Evolutionary conservation across 2,888 invertebrate species (phyloP).

Genomic region (Sphecodes monilicornis): DNA sequence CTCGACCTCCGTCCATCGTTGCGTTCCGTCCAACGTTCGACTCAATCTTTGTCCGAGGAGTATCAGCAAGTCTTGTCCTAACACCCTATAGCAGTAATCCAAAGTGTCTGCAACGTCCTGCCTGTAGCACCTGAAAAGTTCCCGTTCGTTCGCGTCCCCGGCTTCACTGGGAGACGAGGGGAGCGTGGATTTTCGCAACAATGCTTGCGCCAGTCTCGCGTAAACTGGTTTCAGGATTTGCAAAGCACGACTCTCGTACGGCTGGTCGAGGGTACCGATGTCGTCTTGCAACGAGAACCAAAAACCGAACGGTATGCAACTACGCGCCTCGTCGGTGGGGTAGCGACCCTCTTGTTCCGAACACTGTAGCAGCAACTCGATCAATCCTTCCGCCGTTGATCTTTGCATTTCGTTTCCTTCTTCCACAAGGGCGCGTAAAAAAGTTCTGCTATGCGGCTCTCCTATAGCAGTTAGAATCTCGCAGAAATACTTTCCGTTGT

Average conservation of each 20-base stretch:
- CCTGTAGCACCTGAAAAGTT: conserved; percentile 92
- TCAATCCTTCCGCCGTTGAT: conserved; percentile 87
- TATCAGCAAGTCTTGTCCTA: conserved; percentile 90
- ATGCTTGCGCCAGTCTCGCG: conserved; percentile 90
- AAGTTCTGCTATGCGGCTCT: conserved; percentile 85
- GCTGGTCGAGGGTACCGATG: conserved; percentile 75
- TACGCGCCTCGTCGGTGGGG: conserved; percentile 94
- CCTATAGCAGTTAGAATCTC: conserved; percentile 83
- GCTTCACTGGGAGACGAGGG: conserved; percentile 85
- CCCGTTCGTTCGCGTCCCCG: conserved; percentile 90
- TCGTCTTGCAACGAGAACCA: conserved; percentile 96
- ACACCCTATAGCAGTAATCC: conserved; percentile 94
- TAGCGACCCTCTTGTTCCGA: conserved; percentile 93
- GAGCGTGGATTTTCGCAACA: conserved; percentile 92
- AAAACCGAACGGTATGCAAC: conserved; percentile 94
- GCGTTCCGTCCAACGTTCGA: conserved; percentile 85
- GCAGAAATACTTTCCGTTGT: conserved; percentile 76
- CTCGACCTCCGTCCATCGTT: conserved; percentile 86
- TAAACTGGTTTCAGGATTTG: conserved; percentile 90
- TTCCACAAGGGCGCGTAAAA: conserved; percentile 86
- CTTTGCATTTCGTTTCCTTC: conserved; percentile 85
- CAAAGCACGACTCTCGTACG: conserved; percentile 73
- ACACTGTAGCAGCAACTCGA: conserved; percentile 91
- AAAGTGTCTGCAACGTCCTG: conserved; percentile 95
- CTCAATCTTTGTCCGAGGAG: conserved; percentile 89